Evolutionary conservation across 2,113 vertebrate genomes (phyloP).

Genomic region (Antechinus stuartii): DNA sequence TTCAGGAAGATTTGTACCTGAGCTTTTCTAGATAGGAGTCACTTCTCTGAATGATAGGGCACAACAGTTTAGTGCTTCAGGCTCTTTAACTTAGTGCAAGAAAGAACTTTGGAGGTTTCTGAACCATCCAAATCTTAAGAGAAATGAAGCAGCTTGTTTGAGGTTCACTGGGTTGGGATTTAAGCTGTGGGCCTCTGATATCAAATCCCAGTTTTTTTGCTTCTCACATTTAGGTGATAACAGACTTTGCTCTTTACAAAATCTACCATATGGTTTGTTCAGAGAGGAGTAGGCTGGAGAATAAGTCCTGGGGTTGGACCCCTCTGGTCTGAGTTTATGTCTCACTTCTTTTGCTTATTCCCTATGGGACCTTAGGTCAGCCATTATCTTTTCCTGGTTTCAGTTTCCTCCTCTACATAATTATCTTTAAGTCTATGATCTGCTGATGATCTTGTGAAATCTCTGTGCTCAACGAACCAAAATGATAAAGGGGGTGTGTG

Average conservation of each 20-base stretch:
- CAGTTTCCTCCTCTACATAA: background rate
- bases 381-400: background rate
- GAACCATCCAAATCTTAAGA: background rate
- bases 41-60: background rate
- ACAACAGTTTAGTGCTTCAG: background rate
- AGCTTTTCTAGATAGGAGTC: slow-evolving; percentile 4
- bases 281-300: background rate
- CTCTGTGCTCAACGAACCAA: background rate
- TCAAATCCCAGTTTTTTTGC: background rate
- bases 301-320: background rate
- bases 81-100: background rate
- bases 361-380: background rate
- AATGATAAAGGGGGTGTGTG: background rate
- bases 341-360: background rate
- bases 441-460: background rate
- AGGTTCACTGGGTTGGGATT: background rate
- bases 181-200: background rate
- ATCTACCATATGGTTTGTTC: background rate
- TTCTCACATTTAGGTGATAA: background rate
- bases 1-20: slow-evolving; percentile 42
- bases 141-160: background rate
- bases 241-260: background rate
- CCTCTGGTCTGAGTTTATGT: background rate
- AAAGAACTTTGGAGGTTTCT: background rate
- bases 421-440: background rate